Evolutionary conservation across 1,140 invertebrate genomes (phyloP).

Genomic region (Pseudomyrmex concolor): DNA sequence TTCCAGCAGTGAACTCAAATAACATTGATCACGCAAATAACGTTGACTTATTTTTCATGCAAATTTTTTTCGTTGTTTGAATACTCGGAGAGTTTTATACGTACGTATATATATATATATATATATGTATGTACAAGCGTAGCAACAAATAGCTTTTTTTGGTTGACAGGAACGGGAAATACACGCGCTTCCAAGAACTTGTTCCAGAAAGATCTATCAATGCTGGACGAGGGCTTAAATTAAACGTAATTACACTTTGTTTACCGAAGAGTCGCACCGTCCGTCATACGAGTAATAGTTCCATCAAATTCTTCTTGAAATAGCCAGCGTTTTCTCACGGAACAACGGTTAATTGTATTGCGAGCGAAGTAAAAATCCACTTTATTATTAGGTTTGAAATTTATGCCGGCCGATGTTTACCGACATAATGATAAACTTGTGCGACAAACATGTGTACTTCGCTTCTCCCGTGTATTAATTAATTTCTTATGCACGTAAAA

Average conservation of each 20-base stretch:
- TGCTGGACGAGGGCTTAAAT: constrained; percentile 31
- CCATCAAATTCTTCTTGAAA: constrained; percentile 42
- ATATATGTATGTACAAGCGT: too few species aligned
- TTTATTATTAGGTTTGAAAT: constrained; percentile 16
- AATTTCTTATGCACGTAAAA: not conserved
- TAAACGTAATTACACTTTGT: constrained; percentile 57
- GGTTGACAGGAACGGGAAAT: not conserved
- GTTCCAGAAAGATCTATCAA: constrained; percentile 30
- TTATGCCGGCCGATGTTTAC: not conserved
- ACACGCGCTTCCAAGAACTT: constrained; percentile 15
- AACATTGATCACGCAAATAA: constrained; percentile 4
- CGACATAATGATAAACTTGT: constrained; percentile 1
- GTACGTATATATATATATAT: not conserved
- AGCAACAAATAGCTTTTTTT: too few species aligned
- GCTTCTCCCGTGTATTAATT: not conserved
- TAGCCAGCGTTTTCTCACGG: not conserved
- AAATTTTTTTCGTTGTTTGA: not conserved
- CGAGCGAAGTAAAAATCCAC: not conserved
- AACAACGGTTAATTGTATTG: not conserved
- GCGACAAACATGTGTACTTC: not conserved
- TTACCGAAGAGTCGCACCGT: not conserved
- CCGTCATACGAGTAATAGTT: constrained; percentile 17
- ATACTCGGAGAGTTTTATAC: not conserved
- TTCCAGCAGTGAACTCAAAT: not conserved
- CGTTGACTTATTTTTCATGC: not conserved